A percentile compares a stretch with the other conserved stretches of the same genome.
These are phyloP conservation scores for Drosophila anomalata DNA, from an alignment of 2,888 invertebrate genomes.

Conservation along the genomic window DNA sequence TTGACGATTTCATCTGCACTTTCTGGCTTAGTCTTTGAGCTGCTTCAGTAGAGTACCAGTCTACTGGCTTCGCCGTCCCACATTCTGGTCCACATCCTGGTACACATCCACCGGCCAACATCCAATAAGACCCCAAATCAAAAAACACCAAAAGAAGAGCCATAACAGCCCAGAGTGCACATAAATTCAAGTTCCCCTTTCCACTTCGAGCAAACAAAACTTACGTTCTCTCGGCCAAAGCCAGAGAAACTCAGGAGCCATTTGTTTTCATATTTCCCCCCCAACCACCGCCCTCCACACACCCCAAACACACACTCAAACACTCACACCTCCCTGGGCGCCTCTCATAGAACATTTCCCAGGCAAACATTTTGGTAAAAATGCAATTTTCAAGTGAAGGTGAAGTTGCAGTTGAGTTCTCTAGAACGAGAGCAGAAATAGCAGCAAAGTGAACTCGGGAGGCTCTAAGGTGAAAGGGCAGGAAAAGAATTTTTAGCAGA, in stretches of 20 bases:
- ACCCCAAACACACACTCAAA: constrained; percentile 12
- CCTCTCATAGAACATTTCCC: constrained; percentile 47
- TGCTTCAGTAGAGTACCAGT: not conserved
- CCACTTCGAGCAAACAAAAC: constrained; percentile 35
- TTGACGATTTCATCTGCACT: constrained; percentile 32
- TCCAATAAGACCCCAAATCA: constrained; percentile 23
- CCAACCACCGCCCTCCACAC: not conserved
- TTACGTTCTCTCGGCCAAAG: constrained; percentile 51
- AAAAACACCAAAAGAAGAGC: constrained; percentile 12
- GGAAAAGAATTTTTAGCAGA: constrained; percentile 62
- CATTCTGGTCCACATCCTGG: not conserved
- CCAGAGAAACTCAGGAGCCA: constrained; percentile 59
- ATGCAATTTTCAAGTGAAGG: constrained; percentile 70
- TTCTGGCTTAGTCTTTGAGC: constrained; percentile 35
- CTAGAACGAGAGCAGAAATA: constrained; percentile 10
- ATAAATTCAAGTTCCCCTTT: constrained; percentile 45
- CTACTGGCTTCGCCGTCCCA: too few species aligned
- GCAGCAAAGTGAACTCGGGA: constrained; percentile 2
- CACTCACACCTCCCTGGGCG: constrained; percentile 17
- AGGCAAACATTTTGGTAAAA: constrained; percentile 66
- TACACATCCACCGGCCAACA: not conserved
- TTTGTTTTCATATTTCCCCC: constrained; percentile 71
- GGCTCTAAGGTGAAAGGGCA: constrained; percentile 2
- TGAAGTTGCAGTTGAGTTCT: constrained; percentile 57
- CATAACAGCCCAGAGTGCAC: constrained; percentile 34